Percentiles rank a stretch among this genome's conserved stretches.
phyloP scores from a whole-genome alignment of 2,888 invertebrate species.

The Ormyrus nitidulus region DNA sequence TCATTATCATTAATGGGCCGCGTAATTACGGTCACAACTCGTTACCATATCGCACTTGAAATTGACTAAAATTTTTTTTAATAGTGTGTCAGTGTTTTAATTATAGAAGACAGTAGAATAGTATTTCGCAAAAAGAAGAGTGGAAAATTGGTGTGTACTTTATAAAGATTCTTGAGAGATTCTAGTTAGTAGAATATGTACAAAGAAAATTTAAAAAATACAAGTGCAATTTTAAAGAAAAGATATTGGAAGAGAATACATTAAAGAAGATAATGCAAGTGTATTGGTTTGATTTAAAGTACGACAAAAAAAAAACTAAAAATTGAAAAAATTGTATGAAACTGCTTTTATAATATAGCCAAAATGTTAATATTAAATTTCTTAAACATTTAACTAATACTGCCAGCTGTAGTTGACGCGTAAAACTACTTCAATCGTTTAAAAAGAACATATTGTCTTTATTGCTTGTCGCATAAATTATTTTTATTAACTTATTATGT shows the following conservation, averaged over 20 bases:
- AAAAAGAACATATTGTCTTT: constrained; percentile 65
- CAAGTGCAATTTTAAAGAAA: too few relatives aligned
- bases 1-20: constrained; percentile 28
- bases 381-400: constrained; percentile 31
- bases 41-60: constrained; percentile 67
- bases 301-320: neutral
- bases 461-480: constrained; percentile 69
- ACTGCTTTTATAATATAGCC: neutral
- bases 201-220: too few relatives aligned
- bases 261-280: too few relatives aligned
- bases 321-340: neutral
- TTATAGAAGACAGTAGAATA: too few relatives aligned
- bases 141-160: too few relatives aligned
- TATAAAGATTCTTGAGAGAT: too few relatives aligned
- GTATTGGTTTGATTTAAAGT: too few relatives aligned
- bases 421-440: constrained; percentile 21
- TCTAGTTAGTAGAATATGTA: too few relatives aligned
- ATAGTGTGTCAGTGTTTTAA: constrained; percentile 15
- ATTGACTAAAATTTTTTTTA: constrained; percentile 68
- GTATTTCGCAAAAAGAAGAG: too few relatives aligned
- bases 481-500: constrained; percentile 53
- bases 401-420: constrained; percentile 61
- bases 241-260: too few relatives aligned
- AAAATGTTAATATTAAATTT: constrained; percentile 1
- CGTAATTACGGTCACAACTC: constrained; percentile 62